These are phyloP conservation scores for Chelon labrosus DNA, from an alignment of 2,797 vertebrate species.

Conservation along the genomic window DNA sequence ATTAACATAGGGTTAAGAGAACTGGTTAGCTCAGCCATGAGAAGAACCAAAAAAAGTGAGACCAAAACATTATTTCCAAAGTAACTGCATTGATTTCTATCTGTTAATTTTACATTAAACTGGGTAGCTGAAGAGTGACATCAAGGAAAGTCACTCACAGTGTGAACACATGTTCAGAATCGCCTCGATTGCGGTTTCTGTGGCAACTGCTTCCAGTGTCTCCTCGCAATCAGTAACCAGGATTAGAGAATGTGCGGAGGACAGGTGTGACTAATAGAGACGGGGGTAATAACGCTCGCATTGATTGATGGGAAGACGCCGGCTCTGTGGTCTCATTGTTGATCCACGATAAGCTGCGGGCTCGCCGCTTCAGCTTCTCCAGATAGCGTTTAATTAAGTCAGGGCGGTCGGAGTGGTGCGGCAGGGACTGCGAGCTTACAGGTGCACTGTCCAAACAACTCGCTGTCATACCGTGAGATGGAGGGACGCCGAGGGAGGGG, in stretches of 20 bases:
- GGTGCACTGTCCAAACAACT: constrained; percentile 76
- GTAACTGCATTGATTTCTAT: neutral
- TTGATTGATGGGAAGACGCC: constrained; percentile 63
- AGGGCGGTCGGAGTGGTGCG: constrained; percentile 34
- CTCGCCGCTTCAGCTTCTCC: constrained; percentile 53
- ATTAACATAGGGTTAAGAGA: no score
- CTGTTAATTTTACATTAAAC: neutral
- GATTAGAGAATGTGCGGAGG: constrained; percentile 22
- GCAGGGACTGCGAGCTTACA: constrained; percentile 62
- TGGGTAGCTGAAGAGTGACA: neutral
- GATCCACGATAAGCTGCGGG: constrained; percentile 63
- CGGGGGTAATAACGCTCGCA: constrained; percentile 46
- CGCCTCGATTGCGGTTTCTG: constrained; percentile 35
- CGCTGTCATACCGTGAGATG: constrained; percentile 45
- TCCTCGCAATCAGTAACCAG: constrained; percentile 10
- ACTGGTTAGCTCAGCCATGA: no score
- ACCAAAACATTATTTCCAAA: neutral
- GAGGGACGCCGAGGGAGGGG: constrained; percentile 1
- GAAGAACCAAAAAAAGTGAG: no score
- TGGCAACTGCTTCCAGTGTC: constrained; percentile 15
- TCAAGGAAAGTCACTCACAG: neutral
- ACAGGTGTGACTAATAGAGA: constrained; percentile 45
- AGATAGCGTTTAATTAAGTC: constrained; percentile 76
- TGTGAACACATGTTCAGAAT: neutral
- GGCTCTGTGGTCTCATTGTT: constrained; percentile 58